Conservation (phyloP, 1,140 invertebrate genomes). For the Euglossa dilemma region DNA sequence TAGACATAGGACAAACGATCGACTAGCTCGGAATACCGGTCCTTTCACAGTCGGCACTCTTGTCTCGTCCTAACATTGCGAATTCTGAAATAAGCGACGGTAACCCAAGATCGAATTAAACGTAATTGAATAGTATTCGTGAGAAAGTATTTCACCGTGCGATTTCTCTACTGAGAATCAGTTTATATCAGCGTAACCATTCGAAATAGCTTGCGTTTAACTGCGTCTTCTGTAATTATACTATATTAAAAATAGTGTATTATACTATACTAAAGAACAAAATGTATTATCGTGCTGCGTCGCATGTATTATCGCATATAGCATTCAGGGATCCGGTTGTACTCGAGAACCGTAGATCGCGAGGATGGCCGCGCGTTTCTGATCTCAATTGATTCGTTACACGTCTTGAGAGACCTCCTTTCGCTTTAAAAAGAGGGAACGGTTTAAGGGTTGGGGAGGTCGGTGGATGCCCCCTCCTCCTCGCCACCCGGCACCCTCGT, state of each 20-base stretch:
- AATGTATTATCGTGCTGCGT: too few species aligned
- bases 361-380: constrained; percentile 8
- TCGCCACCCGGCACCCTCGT: constrained; percentile 47
- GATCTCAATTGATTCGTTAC: constrained; percentile 78
- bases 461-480: constrained; percentile 13
- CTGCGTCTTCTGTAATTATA: neutral
- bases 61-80: too few species aligned
- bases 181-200: neutral
- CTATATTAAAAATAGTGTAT: too few species aligned
- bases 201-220: neutral
- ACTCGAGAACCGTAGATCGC: neutral
- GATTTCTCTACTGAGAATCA: neutral
- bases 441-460: constrained; percentile 47
- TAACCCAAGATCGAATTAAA: constrained; percentile 12
- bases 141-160: neutral
- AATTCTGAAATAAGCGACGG: constrained; percentile 1
- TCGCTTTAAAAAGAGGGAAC: constrained; percentile 41
- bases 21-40: neutral
- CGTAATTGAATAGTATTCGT: constrained; percentile 21
- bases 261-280: neutral
- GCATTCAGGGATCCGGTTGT: neutral
- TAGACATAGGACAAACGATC: neutral
- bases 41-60: neutral
- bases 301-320: neutral
- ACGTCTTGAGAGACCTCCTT: constrained; percentile 58